phyloP scores from a whole-genome alignment of 2,797 vertebrate genomes.

The Diceros bicornis region DNA sequence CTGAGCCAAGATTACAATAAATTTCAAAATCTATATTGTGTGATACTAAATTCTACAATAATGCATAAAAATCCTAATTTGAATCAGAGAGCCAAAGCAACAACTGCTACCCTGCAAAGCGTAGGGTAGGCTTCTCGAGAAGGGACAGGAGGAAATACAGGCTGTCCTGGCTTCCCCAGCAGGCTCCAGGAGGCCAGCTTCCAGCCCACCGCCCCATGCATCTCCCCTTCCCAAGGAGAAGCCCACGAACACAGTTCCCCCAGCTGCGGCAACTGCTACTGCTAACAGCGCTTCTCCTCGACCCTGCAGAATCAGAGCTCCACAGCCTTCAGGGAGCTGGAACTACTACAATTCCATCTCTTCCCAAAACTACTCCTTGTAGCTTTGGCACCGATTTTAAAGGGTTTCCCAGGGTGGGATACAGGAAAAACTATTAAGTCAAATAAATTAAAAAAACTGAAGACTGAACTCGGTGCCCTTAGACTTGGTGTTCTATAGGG shows the following conservation, averaged over 20 bases:
- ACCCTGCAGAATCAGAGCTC: background rate
- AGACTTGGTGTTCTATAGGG: background rate
- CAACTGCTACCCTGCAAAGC: background rate
- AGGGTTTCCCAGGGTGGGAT: background rate
- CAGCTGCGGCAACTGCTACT: background rate
- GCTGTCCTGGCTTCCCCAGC: background rate
- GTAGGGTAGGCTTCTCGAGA: background rate
- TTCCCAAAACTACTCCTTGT: background rate
- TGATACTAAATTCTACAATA: conserved; percentile 85
- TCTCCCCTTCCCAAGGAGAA: background rate
- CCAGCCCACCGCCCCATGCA: background rate
- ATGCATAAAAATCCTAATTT: conserved; percentile 81
- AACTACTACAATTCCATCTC: background rate
- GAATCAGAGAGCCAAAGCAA: conserved; percentile 72
- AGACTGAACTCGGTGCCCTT: background rate
- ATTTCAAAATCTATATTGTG: conserved; percentile 85
- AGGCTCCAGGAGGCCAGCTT: background rate
- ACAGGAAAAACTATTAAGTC: conserved; percentile 12
- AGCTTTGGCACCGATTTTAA: conserved; percentile 34
- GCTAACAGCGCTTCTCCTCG: background rate
- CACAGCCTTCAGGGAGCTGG: background rate
- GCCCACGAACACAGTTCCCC: background rate
- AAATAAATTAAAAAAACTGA: conserved; percentile 29
- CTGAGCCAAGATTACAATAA: conserved; percentile 80
- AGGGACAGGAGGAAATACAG: background rate